phyloP scores from a whole-genome alignment of 2,888 invertebrate species.

The Caenorhabditis sinica region DNA sequence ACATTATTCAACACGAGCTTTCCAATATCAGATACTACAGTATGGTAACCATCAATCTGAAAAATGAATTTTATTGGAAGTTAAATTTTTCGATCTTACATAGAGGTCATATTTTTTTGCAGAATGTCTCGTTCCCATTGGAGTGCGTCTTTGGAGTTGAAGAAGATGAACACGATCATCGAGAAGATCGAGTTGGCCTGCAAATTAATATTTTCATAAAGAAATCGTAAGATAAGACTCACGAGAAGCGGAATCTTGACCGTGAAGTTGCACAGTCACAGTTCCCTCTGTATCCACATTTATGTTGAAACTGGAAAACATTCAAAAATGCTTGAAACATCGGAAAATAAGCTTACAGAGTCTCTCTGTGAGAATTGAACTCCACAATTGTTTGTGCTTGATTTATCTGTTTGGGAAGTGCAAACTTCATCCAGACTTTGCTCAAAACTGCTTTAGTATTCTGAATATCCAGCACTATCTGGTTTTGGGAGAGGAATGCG shows the following conservation, averaged over 20 bases:
- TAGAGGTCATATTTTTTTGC: conserved; percentile 70
- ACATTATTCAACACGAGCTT: conserved; percentile 69
- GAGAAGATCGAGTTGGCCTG: conserved; percentile 58
- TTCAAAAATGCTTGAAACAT: neutral
- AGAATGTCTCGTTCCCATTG: conserved; percentile 70
- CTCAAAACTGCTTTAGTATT: conserved; percentile 67
- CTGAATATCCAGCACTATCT: conserved; percentile 66
- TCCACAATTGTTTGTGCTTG: conserved; percentile 63
- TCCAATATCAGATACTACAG: conserved; percentile 68
- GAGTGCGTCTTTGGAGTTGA: conserved; percentile 65
- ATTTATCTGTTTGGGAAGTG: conserved; percentile 61
- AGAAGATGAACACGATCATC: conserved; percentile 73
- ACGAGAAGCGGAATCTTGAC: conserved; percentile 60
- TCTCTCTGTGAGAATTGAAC: conserved; percentile 73
- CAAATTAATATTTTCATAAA: neutral
- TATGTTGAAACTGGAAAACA: conserved; percentile 65
- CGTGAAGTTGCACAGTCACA: conserved; percentile 65
- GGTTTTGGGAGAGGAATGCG: conserved; percentile 56
- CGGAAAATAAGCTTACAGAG: conserved; percentile 50
- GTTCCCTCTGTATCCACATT: conserved; percentile 62
- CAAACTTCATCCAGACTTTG: conserved; percentile 71
- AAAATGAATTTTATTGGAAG: conserved; percentile 16
- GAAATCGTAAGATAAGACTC: conserved; percentile 10
- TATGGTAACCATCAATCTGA: conserved; percentile 71
- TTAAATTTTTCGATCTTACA: conserved; percentile 34